These are phyloP conservation scores for Cabera pusaria DNA, from an alignment of 2,888 invertebrate species.

Conservation along the genomic window DNA sequence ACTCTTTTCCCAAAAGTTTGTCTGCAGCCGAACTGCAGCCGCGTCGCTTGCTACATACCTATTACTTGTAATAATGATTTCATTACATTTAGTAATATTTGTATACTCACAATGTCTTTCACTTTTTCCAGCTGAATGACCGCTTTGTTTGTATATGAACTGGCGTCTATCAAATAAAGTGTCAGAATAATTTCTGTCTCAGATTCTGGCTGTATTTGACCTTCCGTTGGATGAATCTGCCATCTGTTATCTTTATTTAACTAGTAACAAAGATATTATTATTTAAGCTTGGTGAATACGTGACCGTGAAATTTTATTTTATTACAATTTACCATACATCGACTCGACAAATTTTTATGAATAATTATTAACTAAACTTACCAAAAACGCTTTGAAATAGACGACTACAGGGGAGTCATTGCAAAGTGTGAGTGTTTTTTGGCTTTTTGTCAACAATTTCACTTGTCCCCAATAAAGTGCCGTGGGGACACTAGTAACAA, in stretches of 20 bases:
- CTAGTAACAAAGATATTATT: constrained; percentile 46
- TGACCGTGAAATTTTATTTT: no score
- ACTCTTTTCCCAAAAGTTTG: no score
- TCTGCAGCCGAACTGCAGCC: no score
- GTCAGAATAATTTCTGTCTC: constrained; percentile 57
- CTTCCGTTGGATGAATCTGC: constrained; percentile 63
- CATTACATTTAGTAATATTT: no score
- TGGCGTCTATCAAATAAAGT: constrained; percentile 67
- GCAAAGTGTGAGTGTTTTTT: constrained; percentile 78
- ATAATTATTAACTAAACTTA: constrained; percentile 35
- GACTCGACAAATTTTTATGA: background rate
- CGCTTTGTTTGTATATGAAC: constrained; percentile 67
- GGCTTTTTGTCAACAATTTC: constrained; percentile 76
- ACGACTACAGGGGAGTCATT: constrained; percentile 89
- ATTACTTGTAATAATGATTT: no score
- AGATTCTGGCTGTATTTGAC: constrained; percentile 61
- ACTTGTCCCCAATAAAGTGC: constrained; percentile 86
- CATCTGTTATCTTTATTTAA: constrained; percentile 66
- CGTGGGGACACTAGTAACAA: constrained; percentile 84
- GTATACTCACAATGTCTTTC: constrained; percentile 67
- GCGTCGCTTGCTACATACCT: no score
- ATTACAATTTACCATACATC: background rate
- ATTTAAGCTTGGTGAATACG: no score
- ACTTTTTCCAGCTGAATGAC: constrained; percentile 69
- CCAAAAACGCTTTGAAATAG: constrained; percentile 76